phyloP scores from a whole-genome alignment of 1,140 invertebrate species.

The Drosophila tristis region DNA sequence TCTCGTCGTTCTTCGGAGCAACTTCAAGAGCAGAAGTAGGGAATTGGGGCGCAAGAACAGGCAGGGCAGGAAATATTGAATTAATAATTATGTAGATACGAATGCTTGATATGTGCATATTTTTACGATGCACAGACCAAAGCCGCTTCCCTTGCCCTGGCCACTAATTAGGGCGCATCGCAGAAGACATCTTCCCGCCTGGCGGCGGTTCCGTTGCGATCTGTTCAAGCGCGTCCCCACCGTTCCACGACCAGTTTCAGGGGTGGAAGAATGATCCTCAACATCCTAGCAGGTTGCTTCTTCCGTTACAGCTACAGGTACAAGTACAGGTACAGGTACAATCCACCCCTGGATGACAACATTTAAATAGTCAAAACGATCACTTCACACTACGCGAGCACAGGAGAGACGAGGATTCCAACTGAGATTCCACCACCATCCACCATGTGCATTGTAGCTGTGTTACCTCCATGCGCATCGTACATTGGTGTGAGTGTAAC shows the following conservation, averaged over 20 bases:
- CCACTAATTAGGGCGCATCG: slow-evolving; percentile 60
- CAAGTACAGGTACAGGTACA: neutral
- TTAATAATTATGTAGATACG: slow-evolving; percentile 71
- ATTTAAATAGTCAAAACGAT: slow-evolving; percentile 79
- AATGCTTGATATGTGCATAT: slow-evolving; percentile 48
- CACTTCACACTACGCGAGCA: slow-evolving; percentile 65
- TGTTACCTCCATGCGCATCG: slow-evolving; percentile 1
- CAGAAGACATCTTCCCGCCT: slow-evolving; percentile 23
- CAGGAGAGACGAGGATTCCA: slow-evolving; percentile 21
- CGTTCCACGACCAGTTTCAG: slow-evolving; percentile 7
- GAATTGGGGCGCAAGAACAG: slow-evolving; percentile 18
- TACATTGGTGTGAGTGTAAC: slow-evolving; percentile 18
- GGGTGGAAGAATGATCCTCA: neutral
- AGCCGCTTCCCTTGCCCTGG: slow-evolving; percentile 13
- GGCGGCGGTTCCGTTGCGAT: slow-evolving; percentile 44
- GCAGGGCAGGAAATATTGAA: slow-evolving; percentile 77
- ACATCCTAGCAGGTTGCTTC: slow-evolving; percentile 33
- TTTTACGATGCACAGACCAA: slow-evolving; percentile 38
- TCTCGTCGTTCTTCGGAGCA: neutral
- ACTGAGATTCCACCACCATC: slow-evolving; percentile 73
- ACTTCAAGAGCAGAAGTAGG: slow-evolving; percentile 21
- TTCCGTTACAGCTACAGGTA: slow-evolving; percentile 2
- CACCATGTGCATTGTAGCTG: too few species aligned
- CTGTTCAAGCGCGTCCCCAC: slow-evolving; percentile 59
- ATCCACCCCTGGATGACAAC: slow-evolving; percentile 54